Evolutionary conservation across 1,140 invertebrate species (phyloP).

Genomic region (Ruditapes philippinarum): DNA sequence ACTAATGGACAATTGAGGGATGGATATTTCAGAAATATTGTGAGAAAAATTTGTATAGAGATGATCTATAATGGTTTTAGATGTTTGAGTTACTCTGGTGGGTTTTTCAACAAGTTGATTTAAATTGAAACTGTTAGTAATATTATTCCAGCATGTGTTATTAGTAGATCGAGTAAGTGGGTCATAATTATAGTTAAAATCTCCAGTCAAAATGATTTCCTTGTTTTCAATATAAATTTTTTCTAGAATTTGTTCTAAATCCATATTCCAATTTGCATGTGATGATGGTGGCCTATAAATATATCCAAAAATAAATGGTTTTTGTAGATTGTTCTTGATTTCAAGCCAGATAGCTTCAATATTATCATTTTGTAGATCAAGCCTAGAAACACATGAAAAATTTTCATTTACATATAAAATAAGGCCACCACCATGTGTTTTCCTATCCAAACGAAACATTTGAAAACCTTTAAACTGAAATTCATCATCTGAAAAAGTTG

Average conservation of each 20-base stretch:
- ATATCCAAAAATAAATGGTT: not conserved
- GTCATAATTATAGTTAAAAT: not conserved
- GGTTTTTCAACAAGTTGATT: conserved; percentile 12
- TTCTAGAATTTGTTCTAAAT: not conserved
- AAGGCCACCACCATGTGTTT: not conserved
- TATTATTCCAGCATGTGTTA: not conserved
- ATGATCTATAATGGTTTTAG: not conserved
- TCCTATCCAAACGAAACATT: not conserved
- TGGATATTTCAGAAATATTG: not conserved
- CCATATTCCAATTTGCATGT: not conserved
- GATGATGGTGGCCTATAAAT: not conserved
- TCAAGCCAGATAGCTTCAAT: not conserved
- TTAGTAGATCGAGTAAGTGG: not conserved
- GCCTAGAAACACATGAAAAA: not conserved
- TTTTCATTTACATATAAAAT: not conserved
- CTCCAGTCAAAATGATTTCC: not conserved
- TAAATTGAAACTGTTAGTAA: not conserved
- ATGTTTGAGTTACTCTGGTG: not conserved
- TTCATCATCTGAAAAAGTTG: not conserved
- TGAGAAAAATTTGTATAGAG: not conserved
- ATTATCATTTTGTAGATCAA: not conserved
- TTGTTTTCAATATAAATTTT: not conserved
- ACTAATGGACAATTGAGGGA: too few species aligned
- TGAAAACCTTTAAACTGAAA: not conserved
- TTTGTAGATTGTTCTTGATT: not conserved